Conservation (phyloP, 2,113 vertebrate genomes). For the Oncorhynchus gorbuscha region DNA sequence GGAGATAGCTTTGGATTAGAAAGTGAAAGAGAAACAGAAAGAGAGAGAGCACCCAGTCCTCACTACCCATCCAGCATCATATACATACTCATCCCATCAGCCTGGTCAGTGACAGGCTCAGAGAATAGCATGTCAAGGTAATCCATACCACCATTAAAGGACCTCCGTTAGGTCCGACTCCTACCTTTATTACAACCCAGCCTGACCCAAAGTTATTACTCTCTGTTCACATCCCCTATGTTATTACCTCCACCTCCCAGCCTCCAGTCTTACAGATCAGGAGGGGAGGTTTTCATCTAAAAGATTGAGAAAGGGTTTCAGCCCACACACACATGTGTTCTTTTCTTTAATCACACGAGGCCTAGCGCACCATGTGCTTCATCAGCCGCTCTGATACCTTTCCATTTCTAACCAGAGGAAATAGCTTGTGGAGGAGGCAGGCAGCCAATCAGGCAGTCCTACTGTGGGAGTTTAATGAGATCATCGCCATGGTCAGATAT, state of each 20-base stretch:
- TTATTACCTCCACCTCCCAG: not conserved
- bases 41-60: slow-evolving; percentile 2
- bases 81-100: not conserved
- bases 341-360: not conserved
- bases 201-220: not conserved
- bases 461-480: slow-evolving; percentile 74
- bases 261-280: not conserved
- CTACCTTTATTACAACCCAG: not conserved
- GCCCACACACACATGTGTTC: too few species aligned
- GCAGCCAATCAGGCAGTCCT: slow-evolving; percentile 65
- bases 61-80: not conserved
- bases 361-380: too few species aligned
- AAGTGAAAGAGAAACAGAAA: not conserved
- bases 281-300: not conserved
- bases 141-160: slow-evolving; percentile 14
- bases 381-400: not conserved
- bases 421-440: slow-evolving; percentile 57
- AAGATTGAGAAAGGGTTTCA: not conserved
- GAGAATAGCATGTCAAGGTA: slow-evolving; percentile 22
- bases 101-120: slow-evolving; percentile 26
- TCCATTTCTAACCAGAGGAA: slow-evolving; percentile 68
- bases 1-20: not conserved
- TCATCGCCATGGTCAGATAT: slow-evolving; percentile 68
- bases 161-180: slow-evolving; percentile 26
- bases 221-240: not conserved